Evolutionary conservation across 2,888 invertebrate species (phyloP).

Genomic region (Lottia scabra): DNA sequence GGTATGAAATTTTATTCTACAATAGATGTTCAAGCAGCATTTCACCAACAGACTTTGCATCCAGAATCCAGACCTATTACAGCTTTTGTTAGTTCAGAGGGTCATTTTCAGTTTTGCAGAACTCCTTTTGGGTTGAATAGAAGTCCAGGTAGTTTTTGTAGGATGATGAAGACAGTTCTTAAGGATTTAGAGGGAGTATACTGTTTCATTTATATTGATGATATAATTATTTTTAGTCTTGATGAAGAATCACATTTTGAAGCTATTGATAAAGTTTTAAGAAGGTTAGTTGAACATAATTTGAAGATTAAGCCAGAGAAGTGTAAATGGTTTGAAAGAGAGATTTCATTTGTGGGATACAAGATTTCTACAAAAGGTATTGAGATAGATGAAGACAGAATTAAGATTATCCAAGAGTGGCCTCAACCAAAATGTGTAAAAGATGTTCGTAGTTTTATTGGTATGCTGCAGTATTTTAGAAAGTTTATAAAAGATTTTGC

Average conservation of each 20-base stretch:
- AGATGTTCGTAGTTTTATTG: not conserved
- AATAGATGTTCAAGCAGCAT: not conserved
- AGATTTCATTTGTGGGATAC: not conserved
- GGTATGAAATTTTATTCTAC: not conserved
- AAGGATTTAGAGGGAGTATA: not conserved
- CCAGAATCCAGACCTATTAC: not conserved
- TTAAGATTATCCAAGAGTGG: not conserved
- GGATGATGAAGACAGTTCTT: too few relatives aligned
- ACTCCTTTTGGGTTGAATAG: too few relatives aligned
- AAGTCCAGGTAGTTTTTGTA: too few relatives aligned
- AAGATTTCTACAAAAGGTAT: not conserved
- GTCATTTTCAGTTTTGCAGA: too few relatives aligned
- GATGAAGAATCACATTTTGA: not conserved
- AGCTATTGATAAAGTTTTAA: not conserved
- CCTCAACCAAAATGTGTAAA: not conserved
- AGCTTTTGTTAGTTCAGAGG: not conserved
- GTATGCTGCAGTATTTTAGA: not conserved
- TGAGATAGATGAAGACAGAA: not conserved
- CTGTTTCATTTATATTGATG: not conserved
- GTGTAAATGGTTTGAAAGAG: not conserved
- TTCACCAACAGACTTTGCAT: not conserved
- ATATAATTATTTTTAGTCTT: not conserved
- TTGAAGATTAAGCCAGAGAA: not conserved
- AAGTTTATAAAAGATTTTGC: not conserved
- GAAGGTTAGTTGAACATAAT: not conserved